Evolutionary conservation across 2,888 invertebrate species (phyloP), one percentile per base, ranked within the genome.

Genomic region (Druceiella hillmani): DNA sequence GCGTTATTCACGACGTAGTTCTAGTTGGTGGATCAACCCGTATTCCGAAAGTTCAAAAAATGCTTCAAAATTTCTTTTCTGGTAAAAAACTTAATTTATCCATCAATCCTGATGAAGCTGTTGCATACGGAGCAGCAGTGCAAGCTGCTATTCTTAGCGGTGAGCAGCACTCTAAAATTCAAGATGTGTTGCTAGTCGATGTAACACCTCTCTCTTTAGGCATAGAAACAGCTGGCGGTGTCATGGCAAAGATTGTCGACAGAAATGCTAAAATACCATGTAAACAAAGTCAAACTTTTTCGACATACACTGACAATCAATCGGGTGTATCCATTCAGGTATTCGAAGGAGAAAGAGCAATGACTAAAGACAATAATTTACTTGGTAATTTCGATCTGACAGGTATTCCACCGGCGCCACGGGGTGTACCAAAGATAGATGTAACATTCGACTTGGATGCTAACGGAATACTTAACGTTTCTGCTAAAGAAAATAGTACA

Each of bases 291-390:
- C 76, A 83, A 57, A 79, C 75, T 0, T 89, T 87, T 58, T 81
- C 87, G 2, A 89, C 88, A 0, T 87, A 84, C 55, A 64, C 83
- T 0, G 88, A 89, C 57, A 88, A 86, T 56, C 88, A 89, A 56
- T 71, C 80, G 1, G 83, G 76, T 1, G 85, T 86, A 2, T 75
- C 76, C 4, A 76, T 86, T 36, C 80, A 83, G 60, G 82, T 83
- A 24, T 81, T 75, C 50, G 83, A 87, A 62, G 86, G 86, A 3
- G 86, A 86, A 62, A 66, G 88, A 40, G 79, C 81, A 7, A 80
- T 85, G 83, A 84, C 85, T 12, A 83, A 79, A 57, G 83, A 85
- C 56, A 86, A 86, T 59, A 82, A 85, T 49, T 57, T 78, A 4
- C 58, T 82, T 33, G 80, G 80, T 3, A 77, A 65, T 9, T 80